Evolutionary conservation across 2,797 vertebrate genomes (phyloP).

Genomic region (Neostethus bicornis): DNA sequence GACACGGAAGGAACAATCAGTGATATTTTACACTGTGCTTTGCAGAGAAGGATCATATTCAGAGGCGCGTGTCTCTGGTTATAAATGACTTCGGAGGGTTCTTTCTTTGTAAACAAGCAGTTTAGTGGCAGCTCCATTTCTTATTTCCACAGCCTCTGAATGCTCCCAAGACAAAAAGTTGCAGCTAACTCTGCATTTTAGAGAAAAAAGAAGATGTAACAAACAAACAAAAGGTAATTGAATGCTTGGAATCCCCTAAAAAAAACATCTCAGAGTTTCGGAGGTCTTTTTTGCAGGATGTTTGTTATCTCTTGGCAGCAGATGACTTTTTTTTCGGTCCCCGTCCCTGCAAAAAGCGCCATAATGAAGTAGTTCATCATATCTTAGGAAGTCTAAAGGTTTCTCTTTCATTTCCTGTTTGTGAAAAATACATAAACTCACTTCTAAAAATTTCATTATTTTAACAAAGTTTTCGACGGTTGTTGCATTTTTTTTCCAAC

Average conservation of each 20-base stretch:
- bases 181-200: conserved; percentile 17
- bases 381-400: too few relatives aligned
- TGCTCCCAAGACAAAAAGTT: conserved; percentile 7
- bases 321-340: too few relatives aligned
- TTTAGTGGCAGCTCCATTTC: not conserved
- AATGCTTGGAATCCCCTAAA: not conserved
- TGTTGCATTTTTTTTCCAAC: too few relatives aligned
- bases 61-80: conserved; percentile 10
- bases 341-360: too few relatives aligned
- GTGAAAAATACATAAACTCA: too few relatives aligned
- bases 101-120: conserved; percentile 8
- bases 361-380: too few relatives aligned
- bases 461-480: too few relatives aligned
- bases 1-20: conserved; percentile 48
- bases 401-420: too few relatives aligned
- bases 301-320: not conserved
- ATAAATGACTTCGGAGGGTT: conserved; percentile 14
- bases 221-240: not conserved
- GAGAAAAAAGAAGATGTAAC: not conserved
- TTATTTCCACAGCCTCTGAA: conserved; percentile 3
- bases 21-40: conserved; percentile 41
- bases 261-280: not conserved
- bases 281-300: not conserved
- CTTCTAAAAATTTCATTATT: too few relatives aligned
- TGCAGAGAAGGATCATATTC: conserved; percentile 35